Conservation (phyloP, 2,113 vertebrate genomes). For the Mesembrinibis cayennensis region DNA sequence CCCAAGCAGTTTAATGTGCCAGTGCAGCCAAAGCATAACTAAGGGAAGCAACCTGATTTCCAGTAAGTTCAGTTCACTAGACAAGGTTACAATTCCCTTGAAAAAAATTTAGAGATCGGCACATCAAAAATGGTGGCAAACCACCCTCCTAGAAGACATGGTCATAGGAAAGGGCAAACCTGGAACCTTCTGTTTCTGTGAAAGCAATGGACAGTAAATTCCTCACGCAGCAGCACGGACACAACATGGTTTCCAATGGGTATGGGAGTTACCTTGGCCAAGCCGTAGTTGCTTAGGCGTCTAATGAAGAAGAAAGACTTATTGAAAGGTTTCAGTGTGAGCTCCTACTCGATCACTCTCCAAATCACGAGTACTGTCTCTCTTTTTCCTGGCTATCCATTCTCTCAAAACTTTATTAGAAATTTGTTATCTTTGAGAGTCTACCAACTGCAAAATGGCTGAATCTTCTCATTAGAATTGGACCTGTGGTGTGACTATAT, state of each 20-base stretch:
- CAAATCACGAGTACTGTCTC: background rate
- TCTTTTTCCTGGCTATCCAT: background rate
- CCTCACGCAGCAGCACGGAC: rapidly evolving
- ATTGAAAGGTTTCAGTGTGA: background rate
- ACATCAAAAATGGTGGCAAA: rapidly evolving
- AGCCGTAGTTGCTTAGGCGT: rapidly evolving
- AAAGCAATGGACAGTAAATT: background rate
- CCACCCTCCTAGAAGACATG: background rate
- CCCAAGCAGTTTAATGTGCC: background rate
- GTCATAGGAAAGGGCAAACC: background rate
- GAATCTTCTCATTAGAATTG: background rate
- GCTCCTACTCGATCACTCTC: background rate
- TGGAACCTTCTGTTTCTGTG: background rate
- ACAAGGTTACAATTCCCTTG: background rate
- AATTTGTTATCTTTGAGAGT: background rate
- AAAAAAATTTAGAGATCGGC: background rate
- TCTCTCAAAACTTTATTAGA: background rate
- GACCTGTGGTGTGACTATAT: background rate
- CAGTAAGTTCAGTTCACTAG: rapidly evolving
- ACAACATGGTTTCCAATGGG: rapidly evolving
- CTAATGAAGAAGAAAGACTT: background rate
- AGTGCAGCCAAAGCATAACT: rapidly evolving
- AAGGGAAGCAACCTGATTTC: background rate
- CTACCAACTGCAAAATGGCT: background rate
- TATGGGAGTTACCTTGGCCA: background rate